A percentile compares a stretch with the other conserved stretches of the same genome.
phyloP scores from a whole-genome alignment of 1,140 invertebrate genomes.

The Aplysia californica region DNA sequence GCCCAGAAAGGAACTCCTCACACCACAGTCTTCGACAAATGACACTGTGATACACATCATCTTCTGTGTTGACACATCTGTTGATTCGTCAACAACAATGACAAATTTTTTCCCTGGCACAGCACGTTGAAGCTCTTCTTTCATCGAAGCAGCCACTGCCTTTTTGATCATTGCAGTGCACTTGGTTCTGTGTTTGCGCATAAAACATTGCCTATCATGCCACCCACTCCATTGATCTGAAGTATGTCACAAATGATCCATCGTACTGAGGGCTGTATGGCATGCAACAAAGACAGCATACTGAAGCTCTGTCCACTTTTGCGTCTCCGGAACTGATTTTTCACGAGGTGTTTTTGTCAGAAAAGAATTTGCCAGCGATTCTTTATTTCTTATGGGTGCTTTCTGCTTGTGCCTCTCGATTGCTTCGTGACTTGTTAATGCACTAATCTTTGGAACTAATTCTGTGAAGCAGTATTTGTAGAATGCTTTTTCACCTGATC shows the following conservation, averaged over 20 bases:
- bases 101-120: not conserved
- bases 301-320: not conserved
- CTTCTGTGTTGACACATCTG: not conserved
- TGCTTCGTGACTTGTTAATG: not conserved
- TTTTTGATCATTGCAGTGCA: not conserved
- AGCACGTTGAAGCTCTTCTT: not conserved
- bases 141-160: not conserved
- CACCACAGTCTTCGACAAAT: not conserved
- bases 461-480: not conserved
- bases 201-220: not conserved
- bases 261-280: not conserved
- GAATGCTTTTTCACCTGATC: not conserved
- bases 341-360: too few species aligned
- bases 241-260: not conserved
- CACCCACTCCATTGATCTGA: not conserved
- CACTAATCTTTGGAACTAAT: not conserved
- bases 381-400: not conserved
- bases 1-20: conserved; percentile 2
- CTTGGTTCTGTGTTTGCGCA: not conserved
- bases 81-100: not conserved
- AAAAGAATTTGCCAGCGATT: too few species aligned
- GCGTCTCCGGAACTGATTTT: not conserved
- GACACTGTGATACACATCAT: not conserved
- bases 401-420: not conserved
- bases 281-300: not conserved